These are phyloP conservation scores for Triplophysa yarkandensis DNA, from an alignment of 2,797 vertebrate genomes.

Conservation along the genomic window DNA sequence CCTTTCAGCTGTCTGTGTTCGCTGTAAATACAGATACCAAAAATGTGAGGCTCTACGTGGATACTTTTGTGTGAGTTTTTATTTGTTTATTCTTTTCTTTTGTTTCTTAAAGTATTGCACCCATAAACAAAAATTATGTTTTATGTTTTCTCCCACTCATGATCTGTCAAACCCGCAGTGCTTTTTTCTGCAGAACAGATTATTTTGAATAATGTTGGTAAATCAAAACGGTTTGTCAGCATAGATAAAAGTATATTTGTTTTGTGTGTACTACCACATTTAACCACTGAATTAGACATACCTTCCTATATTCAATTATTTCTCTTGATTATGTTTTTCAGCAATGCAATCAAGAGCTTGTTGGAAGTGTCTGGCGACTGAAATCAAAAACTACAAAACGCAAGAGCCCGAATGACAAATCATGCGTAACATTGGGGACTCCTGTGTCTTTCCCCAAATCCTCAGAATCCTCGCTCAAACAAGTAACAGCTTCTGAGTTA, in stretches of 20 bases:
- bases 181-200: no score
- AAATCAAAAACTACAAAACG: slow-evolving; percentile 22
- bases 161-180: no score
- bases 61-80: slow-evolving; percentile 84
- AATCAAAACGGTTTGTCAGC: no score
- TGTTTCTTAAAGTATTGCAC: background rate
- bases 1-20: slow-evolving; percentile 63
- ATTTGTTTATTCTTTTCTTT: background rate
- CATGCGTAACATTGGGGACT: background rate
- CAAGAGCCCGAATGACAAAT: slow-evolving; percentile 7
- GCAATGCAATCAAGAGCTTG: slow-evolving; percentile 54
- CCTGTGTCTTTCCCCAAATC: background rate
- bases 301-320: background rate
- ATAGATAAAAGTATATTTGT: no score
- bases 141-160: no score
- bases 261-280: no score
- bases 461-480: slow-evolving; percentile 18
- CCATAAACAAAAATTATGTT: no score
- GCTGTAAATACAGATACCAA: slow-evolving; percentile 78
- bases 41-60: slow-evolving; percentile 79
- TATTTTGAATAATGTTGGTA: no score
- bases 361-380: slow-evolving; percentile 42
- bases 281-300: background rate
- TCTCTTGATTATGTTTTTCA: slow-evolving; percentile 21
- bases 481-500: slow-evolving; percentile 50